Base-by-base conservation (phyloP, 1,140 invertebrate genomes). In the Melanaphis sacchari region DNA sequence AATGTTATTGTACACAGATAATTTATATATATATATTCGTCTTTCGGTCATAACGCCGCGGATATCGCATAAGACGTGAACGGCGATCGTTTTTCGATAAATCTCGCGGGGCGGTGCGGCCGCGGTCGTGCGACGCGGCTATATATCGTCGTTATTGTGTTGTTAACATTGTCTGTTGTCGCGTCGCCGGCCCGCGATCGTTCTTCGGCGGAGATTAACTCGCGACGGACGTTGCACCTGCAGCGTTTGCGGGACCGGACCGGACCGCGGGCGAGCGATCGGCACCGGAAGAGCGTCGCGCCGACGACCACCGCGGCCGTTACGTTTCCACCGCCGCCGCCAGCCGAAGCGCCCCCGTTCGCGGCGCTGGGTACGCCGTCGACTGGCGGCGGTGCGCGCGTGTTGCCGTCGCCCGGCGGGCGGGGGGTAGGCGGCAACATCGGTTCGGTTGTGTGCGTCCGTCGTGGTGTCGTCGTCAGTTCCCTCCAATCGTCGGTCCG, bases 391-490 rank as follows among this genome's bases (percentile, higher is more conserved):
- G 38, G 82, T 40, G 82, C 24, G 9, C 40, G 26, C 26, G 84
- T 40, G 84, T 43, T 85, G 84, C 84, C 84, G 41, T 31, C 40
- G 24, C 15, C 26, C 43, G 85, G 43, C 11, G 59, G 26, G 59
- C 59, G 59, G 59, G 59, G 59, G 7, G 18, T 49, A 49, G 46
- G 85, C 85, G 85, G 43, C 85, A 87, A 43, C 85, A 31, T 46
- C 85, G 85, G 84, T 85, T 87, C 85, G 85, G 85, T 87, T 46
- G 85, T 49, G 85, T 46, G 41, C 43, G 84, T 41, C 59, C 59
- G 59, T n/a, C 84, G 59, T 76, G 59, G 59, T 76, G 84, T 85
- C 84, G 85, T n/a, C 85, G 85, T 87, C 85, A 87, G 85, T 87
- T 87, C 85, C 85, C 85, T 46, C 85, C 85, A 87, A 87, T 49